phyloP scores from a whole-genome alignment of 2,113 vertebrate species.

The cattle (Bos taurus) region DNA sequence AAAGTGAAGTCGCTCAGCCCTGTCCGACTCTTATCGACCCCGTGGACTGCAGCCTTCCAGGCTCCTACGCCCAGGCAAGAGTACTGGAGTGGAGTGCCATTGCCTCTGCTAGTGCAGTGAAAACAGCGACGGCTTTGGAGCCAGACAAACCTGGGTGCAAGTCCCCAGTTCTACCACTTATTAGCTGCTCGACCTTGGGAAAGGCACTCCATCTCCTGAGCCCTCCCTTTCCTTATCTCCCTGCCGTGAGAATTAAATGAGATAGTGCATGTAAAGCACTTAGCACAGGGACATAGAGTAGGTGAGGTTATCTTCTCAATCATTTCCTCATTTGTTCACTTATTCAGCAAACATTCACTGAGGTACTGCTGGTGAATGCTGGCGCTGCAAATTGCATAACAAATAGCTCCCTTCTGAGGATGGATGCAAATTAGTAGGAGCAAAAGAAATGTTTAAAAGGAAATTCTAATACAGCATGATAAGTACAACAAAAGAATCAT shows the following conservation, averaged over 20 bases:
- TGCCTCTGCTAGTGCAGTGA: not conserved
- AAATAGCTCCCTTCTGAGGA: slow-evolving; percentile 43
- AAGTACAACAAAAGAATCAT: slow-evolving; percentile 60
- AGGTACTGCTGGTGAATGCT: not conserved
- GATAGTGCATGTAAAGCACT: not conserved
- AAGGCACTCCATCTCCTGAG: not conserved
- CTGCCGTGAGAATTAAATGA: slow-evolving; percentile 19
- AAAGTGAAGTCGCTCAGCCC: too few species aligned
- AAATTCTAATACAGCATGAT: slow-evolving; percentile 64
- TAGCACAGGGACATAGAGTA: not conserved
- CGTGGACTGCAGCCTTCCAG: too few species aligned
- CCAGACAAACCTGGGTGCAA: not conserved
- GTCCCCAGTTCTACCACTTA: not conserved
- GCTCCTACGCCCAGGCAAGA: too few species aligned
- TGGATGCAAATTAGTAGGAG: slow-evolving; percentile 56
- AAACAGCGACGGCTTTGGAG: not conserved
- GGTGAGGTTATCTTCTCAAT: slow-evolving; percentile 40
- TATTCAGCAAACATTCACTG: slow-evolving; percentile 30
- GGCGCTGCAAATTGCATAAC: slow-evolving; percentile 41
- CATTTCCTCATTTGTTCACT: slow-evolving; percentile 46
- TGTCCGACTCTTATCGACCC: too few species aligned
- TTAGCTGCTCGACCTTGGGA: not conserved
- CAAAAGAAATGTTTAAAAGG: slow-evolving; percentile 62
- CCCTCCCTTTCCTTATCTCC: not conserved
- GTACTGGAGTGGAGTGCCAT: too few species aligned